Percentiles rank a stretch among this genome's conserved stretches.
phyloP scores from a whole-genome alignment of 2,113 vertebrate genomes.

The Cardinalis cardinalis region DNA sequence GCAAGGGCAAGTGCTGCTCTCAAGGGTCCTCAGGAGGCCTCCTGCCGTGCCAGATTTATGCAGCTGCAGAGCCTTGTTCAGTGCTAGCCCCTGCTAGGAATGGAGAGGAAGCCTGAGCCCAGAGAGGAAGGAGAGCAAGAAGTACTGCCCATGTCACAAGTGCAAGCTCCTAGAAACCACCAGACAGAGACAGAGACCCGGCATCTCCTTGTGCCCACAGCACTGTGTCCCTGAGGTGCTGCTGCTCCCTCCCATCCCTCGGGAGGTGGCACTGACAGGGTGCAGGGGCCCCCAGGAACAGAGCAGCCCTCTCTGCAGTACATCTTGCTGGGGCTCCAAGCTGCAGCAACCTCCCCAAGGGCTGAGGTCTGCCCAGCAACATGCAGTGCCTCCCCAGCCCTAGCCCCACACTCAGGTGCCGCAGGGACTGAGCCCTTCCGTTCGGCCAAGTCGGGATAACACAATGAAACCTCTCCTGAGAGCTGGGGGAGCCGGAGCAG shows the following conservation, averaged over 20 bases:
- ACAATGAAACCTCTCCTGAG: slow-evolving; percentile 9
- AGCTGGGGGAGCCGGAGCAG: background rate
- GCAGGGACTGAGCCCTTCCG: background rate
- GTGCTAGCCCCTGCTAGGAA: background rate
- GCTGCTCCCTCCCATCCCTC: background rate
- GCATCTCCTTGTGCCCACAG: background rate
- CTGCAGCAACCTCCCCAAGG: background rate
- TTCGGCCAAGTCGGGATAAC: background rate
- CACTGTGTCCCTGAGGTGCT: fast-evolving
- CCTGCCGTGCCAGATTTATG: background rate
- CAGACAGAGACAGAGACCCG: background rate
- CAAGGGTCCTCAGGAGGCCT: background rate
- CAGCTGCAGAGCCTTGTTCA: background rate
- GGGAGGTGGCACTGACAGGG: fast-evolving
- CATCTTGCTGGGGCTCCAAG: background rate
- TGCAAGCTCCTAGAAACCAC: background rate
- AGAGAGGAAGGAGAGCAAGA: background rate
- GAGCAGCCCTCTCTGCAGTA: background rate
- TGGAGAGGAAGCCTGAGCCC: background rate
- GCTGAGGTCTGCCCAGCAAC: background rate
- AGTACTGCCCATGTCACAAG: background rate
- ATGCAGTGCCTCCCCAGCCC: background rate
- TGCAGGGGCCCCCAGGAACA: background rate
- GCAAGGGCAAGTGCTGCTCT: background rate
- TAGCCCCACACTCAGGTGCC: background rate